A percentile compares a stretch with the other conserved stretches of the same genome.
These are phyloP conservation scores for Tragelaphus buxtoni DNA, from an alignment of 2,113 vertebrate genomes.

Conservation along the genomic window DNA sequence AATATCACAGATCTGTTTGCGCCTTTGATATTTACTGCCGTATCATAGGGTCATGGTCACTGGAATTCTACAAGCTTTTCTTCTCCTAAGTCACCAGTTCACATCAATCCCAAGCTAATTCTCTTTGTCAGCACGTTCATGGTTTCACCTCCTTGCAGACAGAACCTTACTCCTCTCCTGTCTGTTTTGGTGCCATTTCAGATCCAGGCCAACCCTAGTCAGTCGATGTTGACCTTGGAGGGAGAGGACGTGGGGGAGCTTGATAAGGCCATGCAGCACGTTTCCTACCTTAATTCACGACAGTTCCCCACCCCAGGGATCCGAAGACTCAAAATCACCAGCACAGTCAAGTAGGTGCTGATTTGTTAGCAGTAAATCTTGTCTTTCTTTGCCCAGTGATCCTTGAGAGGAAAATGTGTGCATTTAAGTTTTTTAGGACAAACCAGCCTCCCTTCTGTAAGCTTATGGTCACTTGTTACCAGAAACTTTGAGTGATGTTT, in stretches of 20 bases:
- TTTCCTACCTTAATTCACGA: slow-evolving; percentile 94
- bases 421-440: not conserved
- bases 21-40: accelerated
- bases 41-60: accelerated
- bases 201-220: slow-evolving; percentile 92
- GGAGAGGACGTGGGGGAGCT: slow-evolving; percentile 90
- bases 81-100: not conserved
- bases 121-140: not conserved
- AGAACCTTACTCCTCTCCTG: accelerated
- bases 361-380: accelerated
- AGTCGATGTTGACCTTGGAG: slow-evolving; percentile 88
- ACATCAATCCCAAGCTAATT: accelerated
- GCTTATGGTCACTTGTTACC: accelerated
- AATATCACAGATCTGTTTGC: accelerated
- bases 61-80: not conserved
- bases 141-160: not conserved
- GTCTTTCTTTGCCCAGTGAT: accelerated
- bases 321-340: slow-evolving; percentile 90
- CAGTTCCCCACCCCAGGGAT: slow-evolving; percentile 98
- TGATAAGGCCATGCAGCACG: slow-evolving; percentile 93
- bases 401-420: not conserved
- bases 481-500: accelerated
- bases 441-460: not conserved
- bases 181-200: slow-evolving; percentile 51
- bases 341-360: slow-evolving; percentile 84